Conservation (phyloP, 2,888 invertebrate genomes). For the Drosophila anceps region DNA sequence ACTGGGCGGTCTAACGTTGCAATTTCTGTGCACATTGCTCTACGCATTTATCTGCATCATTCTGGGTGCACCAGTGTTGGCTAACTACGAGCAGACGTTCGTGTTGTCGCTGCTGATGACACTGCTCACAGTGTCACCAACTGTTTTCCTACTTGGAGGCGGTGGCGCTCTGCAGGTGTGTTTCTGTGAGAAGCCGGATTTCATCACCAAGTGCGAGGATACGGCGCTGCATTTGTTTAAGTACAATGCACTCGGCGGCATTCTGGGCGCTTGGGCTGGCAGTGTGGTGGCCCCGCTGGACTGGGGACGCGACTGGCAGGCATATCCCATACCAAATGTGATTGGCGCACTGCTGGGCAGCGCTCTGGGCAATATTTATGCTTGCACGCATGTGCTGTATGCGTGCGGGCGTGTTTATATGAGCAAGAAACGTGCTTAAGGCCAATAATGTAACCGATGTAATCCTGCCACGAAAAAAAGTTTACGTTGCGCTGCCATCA, state of each 20-base stretch:
- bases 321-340: slow-evolving; percentile 89
- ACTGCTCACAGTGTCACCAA: slow-evolving; percentile 84
- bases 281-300: slow-evolving; percentile 93
- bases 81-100: slow-evolving; percentile 85
- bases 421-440: slow-evolving; percentile 80
- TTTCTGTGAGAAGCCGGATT: slow-evolving; percentile 84
- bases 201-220: slow-evolving; percentile 83
- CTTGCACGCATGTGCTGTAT: slow-evolving; percentile 83
- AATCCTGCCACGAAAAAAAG: slow-evolving; percentile 68
- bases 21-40: slow-evolving; percentile 81
- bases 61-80: slow-evolving; percentile 85
- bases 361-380: slow-evolving; percentile 86
- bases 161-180: slow-evolving; percentile 84
- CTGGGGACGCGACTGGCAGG: slow-evolving; percentile 94
- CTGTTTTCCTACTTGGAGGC: slow-evolving; percentile 84
- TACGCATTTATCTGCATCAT: slow-evolving; percentile 85
- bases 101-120: slow-evolving; percentile 83
- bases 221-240: slow-evolving; percentile 84
- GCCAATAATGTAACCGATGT: slow-evolving; percentile 31
- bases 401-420: slow-evolving; percentile 83
- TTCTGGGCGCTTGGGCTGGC: slow-evolving; percentile 92
- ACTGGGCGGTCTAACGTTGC: slow-evolving; percentile 79
- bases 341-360: slow-evolving; percentile 88
- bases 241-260: slow-evolving; percentile 84
- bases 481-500: slow-evolving; percentile 70